Percentiles rank a stretch among this genome's conserved stretches.
Conservation (phyloP, 2,888 invertebrate genomes). For the Amiota communis region DNA sequence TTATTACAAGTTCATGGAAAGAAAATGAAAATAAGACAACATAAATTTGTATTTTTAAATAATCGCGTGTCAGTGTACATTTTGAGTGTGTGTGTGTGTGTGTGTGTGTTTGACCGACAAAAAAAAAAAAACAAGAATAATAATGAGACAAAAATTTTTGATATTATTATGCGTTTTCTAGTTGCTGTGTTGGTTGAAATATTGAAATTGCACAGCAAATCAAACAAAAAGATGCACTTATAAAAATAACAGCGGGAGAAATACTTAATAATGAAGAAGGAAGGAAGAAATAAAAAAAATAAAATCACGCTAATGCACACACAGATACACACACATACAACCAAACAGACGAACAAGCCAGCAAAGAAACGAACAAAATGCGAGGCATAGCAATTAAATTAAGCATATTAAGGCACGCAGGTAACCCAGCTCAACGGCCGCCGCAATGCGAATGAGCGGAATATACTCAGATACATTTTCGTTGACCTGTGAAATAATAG, state of each 20-base stretch:
- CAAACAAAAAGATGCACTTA: slow-evolving; percentile 3
- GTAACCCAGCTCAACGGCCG: slow-evolving; percentile 31
- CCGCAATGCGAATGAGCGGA: slow-evolving; percentile 49
- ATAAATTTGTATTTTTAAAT: slow-evolving; percentile 31
- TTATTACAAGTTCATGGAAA: slow-evolving; percentile 61
- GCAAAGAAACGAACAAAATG: background rate
- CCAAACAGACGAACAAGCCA: slow-evolving; percentile 10
- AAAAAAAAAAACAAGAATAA: background rate
- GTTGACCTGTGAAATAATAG: slow-evolving; percentile 65
- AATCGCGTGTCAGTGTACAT: background rate
- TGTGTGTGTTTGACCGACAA: background rate
- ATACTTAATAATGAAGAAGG: background rate
- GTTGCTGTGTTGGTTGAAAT: background rate
- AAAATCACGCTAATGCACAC: slow-evolving; percentile 42
- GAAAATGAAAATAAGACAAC: too few species aligned
- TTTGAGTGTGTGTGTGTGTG: background rate
- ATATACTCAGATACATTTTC: slow-evolving; percentile 41
- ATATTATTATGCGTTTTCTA: background rate
- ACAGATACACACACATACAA: slow-evolving; percentile 21
- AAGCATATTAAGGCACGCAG: background rate
- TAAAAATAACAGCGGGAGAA: slow-evolving; percentile 14
- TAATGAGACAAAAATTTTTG: slow-evolving; percentile 3
- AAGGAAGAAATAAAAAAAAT: slow-evolving; percentile 24
- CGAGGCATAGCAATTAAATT: too few species aligned
- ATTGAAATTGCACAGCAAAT: slow-evolving; percentile 8